These are phyloP conservation scores for Vicugna pacos DNA, from an alignment of 2,113 vertebrate genomes.

Conservation along the genomic window DNA sequence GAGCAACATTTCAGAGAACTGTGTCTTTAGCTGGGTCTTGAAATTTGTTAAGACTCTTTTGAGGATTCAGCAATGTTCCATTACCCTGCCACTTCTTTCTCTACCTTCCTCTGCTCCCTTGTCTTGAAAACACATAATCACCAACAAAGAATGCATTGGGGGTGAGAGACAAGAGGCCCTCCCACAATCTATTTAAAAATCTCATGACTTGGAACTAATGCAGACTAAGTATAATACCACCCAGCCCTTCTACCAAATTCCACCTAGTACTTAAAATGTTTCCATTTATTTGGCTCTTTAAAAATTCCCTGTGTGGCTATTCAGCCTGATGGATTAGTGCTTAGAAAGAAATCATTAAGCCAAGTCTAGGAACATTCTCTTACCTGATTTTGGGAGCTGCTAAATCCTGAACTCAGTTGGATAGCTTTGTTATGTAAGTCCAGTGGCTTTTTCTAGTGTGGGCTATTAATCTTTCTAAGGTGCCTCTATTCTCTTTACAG, in stretches of 20 bases:
- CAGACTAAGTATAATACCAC: conserved; percentile 56
- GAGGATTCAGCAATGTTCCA: conserved; percentile 42
- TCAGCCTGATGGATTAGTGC: conserved; percentile 50
- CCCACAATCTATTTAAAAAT: conserved; percentile 65
- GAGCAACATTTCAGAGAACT: conserved; percentile 36
- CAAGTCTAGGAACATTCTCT: conserved; percentile 49
- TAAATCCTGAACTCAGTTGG: conserved; percentile 52
- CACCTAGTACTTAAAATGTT: conserved; percentile 66
- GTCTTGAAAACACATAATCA: conserved; percentile 60
- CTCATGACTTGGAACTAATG: conserved; percentile 64
- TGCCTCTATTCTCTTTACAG: conserved; percentile 84
- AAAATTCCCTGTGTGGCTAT: conserved; percentile 60
- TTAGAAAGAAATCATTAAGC: conserved; percentile 66
- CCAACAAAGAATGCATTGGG: conserved; percentile 53
- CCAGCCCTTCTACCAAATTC: conserved; percentile 52
- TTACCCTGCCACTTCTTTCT: conserved; percentile 51
- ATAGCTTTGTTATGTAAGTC: conserved; percentile 57
- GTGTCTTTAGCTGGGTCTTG: conserved; percentile 3
- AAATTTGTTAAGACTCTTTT: conserved; percentile 34
- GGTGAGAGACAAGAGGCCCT: not conserved
- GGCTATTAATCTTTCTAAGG: conserved; percentile 59
- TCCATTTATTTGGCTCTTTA: conserved; percentile 72
- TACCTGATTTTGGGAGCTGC: conserved; percentile 47
- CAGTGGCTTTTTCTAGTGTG: not conserved
- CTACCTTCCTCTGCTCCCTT: conserved; percentile 32